Percentiles rank a stretch among this genome's conserved stretches.
These are phyloP conservation scores for Ceramica pisi DNA, from an alignment of 2,888 invertebrate genomes.

Conservation along the genomic window DNA sequence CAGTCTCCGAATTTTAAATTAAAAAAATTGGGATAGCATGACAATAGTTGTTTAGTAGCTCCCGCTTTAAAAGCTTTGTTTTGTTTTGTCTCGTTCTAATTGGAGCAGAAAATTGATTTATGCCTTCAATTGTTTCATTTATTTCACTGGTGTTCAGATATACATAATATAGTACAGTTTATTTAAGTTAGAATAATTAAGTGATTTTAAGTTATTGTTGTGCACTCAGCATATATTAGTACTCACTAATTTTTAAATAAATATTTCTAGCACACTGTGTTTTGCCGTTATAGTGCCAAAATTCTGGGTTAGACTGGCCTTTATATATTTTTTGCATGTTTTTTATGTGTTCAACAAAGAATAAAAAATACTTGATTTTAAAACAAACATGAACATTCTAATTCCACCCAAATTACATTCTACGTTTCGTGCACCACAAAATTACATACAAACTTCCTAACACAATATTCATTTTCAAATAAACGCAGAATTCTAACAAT, in stretches of 20 bases:
- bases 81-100: constrained; percentile 69
- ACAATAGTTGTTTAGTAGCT: constrained; percentile 13
- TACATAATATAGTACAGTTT: no score
- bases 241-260: no score
- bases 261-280: no score
- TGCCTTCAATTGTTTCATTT: constrained; percentile 67
- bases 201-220: no score
- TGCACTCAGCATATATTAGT: no score
- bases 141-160: no score
- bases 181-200: no score
- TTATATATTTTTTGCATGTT: no score
- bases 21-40: constrained; percentile 1
- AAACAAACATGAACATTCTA: neutral
- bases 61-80: constrained; percentile 70
- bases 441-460: neutral
- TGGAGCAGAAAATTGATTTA: constrained; percentile 67
- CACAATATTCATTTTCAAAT: constrained; percentile 38
- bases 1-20: neutral
- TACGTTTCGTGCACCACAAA: neutral
- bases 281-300: no score
- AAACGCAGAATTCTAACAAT: constrained; percentile 21
- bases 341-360: no score
- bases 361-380: neutral
- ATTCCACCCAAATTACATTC: neutral
- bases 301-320: no score